Evolutionary conservation across 2,113 vertebrate genomes (phyloP).

Genomic region (Lepus timidus): DNA sequence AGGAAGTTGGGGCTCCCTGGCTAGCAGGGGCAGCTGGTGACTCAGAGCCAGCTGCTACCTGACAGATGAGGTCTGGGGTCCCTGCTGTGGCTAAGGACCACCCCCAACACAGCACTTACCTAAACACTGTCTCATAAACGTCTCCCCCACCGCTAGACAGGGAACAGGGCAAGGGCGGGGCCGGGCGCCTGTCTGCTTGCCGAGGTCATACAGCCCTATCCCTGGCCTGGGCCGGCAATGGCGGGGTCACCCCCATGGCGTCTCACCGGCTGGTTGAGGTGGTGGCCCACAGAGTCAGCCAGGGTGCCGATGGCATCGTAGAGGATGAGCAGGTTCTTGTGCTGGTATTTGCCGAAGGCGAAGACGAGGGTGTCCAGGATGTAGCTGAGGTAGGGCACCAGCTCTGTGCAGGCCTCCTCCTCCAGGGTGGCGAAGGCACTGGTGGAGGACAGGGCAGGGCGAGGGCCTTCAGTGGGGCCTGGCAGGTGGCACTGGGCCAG

Average conservation of each 20-base stretch:
- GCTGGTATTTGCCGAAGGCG: constrained; percentile 97
- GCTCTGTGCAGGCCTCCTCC: constrained; percentile 96
- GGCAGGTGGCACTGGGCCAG: neutral
- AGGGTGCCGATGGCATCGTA: constrained; percentile 97
- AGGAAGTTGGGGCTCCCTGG: neutral
- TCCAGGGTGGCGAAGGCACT: constrained; percentile 97
- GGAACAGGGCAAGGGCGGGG: neutral
- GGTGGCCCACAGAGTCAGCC: constrained; percentile 97
- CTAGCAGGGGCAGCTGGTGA: accelerated
- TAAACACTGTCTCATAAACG: constrained; percentile 6
- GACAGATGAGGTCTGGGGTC: neutral
- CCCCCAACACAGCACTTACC: neutral
- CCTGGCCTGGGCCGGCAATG: neutral
- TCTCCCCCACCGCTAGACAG: constrained; percentile 28
- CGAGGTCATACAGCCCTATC: neutral
- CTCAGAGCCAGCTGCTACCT: neutral
- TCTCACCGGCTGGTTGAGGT: constrained; percentile 95
- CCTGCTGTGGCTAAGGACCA: neutral
- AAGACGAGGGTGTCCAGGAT: constrained; percentile 98
- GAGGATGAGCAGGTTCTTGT: constrained; percentile 97
- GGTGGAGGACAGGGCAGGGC: neutral
- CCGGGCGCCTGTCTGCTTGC: neutral
- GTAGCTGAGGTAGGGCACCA: constrained; percentile 98
- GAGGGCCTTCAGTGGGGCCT: neutral
- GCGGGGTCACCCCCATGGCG: neutral